phyloP scores from a whole-genome alignment of 2,797 vertebrate species.

The Bradypus variegatus region DNA sequence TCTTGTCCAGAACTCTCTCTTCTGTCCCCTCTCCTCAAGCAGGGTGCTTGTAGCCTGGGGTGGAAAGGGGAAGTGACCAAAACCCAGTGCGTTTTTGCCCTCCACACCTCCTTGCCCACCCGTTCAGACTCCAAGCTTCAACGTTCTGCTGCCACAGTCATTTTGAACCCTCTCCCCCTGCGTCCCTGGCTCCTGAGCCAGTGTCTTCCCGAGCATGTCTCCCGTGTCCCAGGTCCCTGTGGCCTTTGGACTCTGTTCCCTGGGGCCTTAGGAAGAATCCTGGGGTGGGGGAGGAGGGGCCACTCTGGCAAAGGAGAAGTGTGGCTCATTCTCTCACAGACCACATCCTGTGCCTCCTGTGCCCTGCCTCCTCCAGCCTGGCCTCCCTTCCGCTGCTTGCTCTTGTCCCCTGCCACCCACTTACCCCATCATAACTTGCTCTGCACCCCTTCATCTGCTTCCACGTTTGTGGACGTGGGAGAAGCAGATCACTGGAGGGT shows the following conservation, averaged over 20 bases:
- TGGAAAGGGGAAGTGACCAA: constrained; percentile 41
- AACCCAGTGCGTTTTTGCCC: neutral
- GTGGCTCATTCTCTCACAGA: constrained; percentile 48
- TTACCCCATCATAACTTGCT: neutral
- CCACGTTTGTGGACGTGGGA: neutral
- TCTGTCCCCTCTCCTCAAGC: neutral
- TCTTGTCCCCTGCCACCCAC: neutral
- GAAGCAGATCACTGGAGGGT: neutral
- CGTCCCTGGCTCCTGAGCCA: neutral
- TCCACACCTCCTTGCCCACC: neutral
- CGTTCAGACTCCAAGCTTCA: neutral
- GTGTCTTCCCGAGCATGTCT: neutral
- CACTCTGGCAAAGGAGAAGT: constrained; percentile 60
- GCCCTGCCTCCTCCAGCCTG: constrained; percentile 46
- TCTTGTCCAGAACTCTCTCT: neutral
- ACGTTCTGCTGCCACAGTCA: neutral
- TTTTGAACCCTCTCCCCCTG: neutral
- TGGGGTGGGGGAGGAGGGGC: constrained; percentile 27
- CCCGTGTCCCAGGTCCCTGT: neutral
- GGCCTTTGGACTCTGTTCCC: neutral
- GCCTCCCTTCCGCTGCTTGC: constrained; percentile 44
- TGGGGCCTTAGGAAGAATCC: neutral
- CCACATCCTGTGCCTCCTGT: constrained; percentile 65
- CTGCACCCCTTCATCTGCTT: neutral
- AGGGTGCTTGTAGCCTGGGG: neutral